Base-by-base conservation (phyloP, 2,797 vertebrate genomes). In the Poecilia velifera region DNA sequence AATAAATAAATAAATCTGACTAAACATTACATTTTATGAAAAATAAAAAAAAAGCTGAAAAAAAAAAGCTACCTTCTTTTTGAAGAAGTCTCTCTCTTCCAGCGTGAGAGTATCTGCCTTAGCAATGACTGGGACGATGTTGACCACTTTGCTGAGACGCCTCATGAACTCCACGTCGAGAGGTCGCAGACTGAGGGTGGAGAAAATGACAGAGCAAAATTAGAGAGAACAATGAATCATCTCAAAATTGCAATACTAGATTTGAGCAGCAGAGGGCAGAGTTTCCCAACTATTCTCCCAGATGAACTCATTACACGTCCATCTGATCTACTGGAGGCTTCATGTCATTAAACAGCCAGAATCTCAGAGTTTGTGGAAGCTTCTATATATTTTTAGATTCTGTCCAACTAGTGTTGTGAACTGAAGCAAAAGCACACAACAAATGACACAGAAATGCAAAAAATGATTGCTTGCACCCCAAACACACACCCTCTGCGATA, bases 161-260 rank as follows among this genome's bases (percentile, higher is more conserved):
- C 98, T 97, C 98, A 99, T 99, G 91, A 99, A 99, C 92, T 99
- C 98, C 2, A 99, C 98, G 90, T 99, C 98, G 47, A 99, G 90
- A 34, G 98, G 98, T 79, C 98, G 95, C 72, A 99, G 97, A 84
- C 98, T 99, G 91, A 80, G 64, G 47, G 41, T 59, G 57, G 70
- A 62, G 74, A 36, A 77, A 72, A 73, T 8, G 45, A 70, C 0
- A 16, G 3, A n/a, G n/a, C n/a, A n/a, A n/a, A n/a, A n/a, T n/a
- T n/a, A n/a, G n/a, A 28, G 6, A 51, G 49, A 20, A 51, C 49
- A 3, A 36, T 5, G 14, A 68, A 45, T 41, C 72, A 51, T 71
- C 43, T 45, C n/a, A 36, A 78, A 22, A 64, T 0, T 72, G 18
- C 51, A 64, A 71, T 1, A 80, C 68, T 73, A 2, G 76, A n/a